Base-by-base conservation (phyloP, 2,113 vertebrate genomes). In the Cryptomyrus ogoouensis region DNA sequence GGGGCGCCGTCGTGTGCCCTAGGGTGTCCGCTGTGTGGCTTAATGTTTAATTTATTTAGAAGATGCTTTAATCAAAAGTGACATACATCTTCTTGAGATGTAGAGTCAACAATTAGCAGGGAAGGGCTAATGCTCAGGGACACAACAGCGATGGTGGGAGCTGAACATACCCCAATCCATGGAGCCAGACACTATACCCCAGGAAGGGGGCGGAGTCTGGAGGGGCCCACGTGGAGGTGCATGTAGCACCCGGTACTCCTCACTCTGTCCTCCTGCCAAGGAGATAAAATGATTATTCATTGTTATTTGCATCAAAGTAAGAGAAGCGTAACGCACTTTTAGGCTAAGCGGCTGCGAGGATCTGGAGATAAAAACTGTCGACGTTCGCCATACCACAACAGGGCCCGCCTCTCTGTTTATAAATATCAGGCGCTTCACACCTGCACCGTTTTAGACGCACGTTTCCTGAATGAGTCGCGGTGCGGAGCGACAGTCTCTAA, bases 391-490 rank as follows among this genome's bases (percentile, higher is more conserved):
- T 8, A 8, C 13, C 13, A 10, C 27, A 27, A 15, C 27, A 39
- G 17, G 5, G 27, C 13, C 10, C 9, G 5, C 80, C 42, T 12
- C 42, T 35, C 50, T 52, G 6, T 87, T 87, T 87, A 87, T 87
- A 87, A 42, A 52, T 49, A 35, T 27, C 7, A 21, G 24, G 2
- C 1, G 15, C 31, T 35, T 35, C n/a, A 21, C 49, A 87, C n/a
- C 50, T 87, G 47, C 27, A 87, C 85, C 7, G n/a, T 90, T 91
- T 92, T 80, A 90, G 50, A 86, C 7, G 13, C 49, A 12, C 44
- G 47, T 50, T 62, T 70, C 89, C 52, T 39, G 87, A 27, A 42
- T 12, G 80, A 44, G 19, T 10, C 12, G 13, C 8, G 5, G 12
- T 56, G 66, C 2, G 12, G 86, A 31, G 10, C 74, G n/a, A 42